Evolutionary conservation across 2,113 vertebrate genomes (phyloP), one percentile per base, ranked within the genome.

Genomic region (Zingel zingel): DNA sequence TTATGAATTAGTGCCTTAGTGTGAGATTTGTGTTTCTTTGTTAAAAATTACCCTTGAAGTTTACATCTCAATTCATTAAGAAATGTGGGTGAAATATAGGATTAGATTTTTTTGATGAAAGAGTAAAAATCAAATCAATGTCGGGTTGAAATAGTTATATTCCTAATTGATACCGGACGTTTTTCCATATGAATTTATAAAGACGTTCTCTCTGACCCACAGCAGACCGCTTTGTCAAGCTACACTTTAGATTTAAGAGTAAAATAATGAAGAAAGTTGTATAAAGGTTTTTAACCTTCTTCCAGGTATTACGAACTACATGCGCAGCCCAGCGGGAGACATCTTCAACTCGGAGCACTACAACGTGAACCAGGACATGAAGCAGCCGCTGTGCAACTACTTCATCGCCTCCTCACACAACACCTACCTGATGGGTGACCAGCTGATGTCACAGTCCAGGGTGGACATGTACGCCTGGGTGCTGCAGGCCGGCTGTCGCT

Each of bases 381-480:
- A 88, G 0, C 96, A 87, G 65, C 97, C 98, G 0, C 91, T 99
- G 81, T 98, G 96, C 85, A 95, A 97, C 90, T 99, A 99, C 81
- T 99, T 98, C 91, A 98, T 99, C 80, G 96, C 98, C 83, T 99
- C 98, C 0, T 99, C 98, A 65, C 98, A 99, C 92, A 99, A 99
- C 94, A 99, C 98, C 85, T 99, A 99, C 96, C 96, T 99, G 93
- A 97, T 95, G 95, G 98, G 98, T 0, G 98, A 99, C 95, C 98
- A 99, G 92, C 96, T 99, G 86, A 97, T 98, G 96, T 99, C 98
- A 57, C 98, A 99, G 94, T 99, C 98, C 10, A 94, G 98, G 56
- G 97, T 96, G 51, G 98, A 99, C 93, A 99, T 99, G 98, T 99
- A 99, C 0, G 95, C 98, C 39, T 97, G 98, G 97, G 98, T 99